Evolutionary conservation across 2,113 vertebrate species (phyloP).

Genomic region (Girardinichthys multiradiatus): DNA sequence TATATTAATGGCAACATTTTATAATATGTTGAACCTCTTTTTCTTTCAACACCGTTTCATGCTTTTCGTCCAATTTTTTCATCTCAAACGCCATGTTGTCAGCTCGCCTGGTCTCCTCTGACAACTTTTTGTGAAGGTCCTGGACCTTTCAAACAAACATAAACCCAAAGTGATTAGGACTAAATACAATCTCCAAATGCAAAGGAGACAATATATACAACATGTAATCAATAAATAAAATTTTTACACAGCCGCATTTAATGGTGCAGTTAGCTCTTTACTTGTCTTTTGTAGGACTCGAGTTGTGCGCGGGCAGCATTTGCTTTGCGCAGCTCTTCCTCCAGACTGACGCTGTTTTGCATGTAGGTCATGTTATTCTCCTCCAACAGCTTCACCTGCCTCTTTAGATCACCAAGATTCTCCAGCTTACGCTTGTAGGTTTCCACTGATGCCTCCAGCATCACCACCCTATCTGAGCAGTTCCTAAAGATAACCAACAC

Average conservation of each 20-base stretch:
- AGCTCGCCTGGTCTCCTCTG: slow-evolving; percentile 92
- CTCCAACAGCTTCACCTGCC: slow-evolving; percentile 93
- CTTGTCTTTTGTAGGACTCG: slow-evolving; percentile 95
- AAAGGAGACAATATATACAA: background rate
- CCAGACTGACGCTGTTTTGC: slow-evolving; percentile 95
- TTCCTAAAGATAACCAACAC: slow-evolving; percentile 59
- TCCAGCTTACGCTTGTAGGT: slow-evolving; percentile 95
- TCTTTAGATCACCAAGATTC: slow-evolving; percentile 91
- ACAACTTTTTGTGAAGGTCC: slow-evolving; percentile 91
- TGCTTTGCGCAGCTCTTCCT: slow-evolving; percentile 96
- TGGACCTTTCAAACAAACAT: slow-evolving; percentile 83
- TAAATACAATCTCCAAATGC: background rate
- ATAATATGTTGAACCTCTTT: slow-evolving; percentile 85
- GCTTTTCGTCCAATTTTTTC: slow-evolving; percentile 91
- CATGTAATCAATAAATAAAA: background rate
- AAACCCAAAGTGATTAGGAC: background rate
- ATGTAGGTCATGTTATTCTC: slow-evolving; percentile 97
- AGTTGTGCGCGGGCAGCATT: slow-evolving; percentile 93
- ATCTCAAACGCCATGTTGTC: slow-evolving; percentile 93
- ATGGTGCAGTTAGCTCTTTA: slow-evolving; percentile 42
- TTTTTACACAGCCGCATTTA: too few species aligned
- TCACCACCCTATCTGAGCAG: slow-evolving; percentile 90
- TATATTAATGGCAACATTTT: background rate
- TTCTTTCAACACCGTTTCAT: slow-evolving; percentile 92
- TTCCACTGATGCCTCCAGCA: slow-evolving; percentile 92